These are phyloP conservation scores for Pluvialis apricaria DNA, from an alignment of 2,113 vertebrate genomes.

Conservation along the genomic window DNA sequence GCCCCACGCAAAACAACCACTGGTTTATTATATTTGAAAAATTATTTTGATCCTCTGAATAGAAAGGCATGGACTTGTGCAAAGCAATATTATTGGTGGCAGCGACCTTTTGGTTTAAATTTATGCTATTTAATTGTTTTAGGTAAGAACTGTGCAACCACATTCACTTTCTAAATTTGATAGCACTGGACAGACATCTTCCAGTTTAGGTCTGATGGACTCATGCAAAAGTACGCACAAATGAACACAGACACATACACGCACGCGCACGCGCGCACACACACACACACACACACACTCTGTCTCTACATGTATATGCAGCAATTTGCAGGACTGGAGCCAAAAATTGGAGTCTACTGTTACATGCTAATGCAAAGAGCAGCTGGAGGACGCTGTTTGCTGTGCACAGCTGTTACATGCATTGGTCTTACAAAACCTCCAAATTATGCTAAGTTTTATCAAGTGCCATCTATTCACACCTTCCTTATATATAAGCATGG, in stretches of 20 bases:
- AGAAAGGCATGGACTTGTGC: not conserved
- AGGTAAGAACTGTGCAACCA: not conserved
- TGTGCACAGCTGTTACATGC: not conserved
- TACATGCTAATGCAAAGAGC: not conserved
- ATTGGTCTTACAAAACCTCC: not conserved
- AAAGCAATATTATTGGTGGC: not conserved
- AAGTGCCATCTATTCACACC: not conserved
- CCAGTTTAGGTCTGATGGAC: not conserved
- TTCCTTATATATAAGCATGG: not conserved
- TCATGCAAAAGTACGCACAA: not conserved
- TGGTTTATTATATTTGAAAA: not conserved
- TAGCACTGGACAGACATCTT: not conserved
- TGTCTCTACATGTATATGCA: not conserved
- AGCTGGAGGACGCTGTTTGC: not conserved
- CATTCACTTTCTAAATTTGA: not conserved
- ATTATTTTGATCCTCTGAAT: not conserved
- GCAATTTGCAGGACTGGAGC: not conserved
- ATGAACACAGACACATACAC: no score
- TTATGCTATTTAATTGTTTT: not conserved
- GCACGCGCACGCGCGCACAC: no score
- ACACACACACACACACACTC: no score
- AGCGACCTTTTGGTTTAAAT: not conserved
- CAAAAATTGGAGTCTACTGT: not conserved
- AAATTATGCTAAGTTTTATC: not conserved
- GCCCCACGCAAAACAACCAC: not conserved